Base-by-base conservation (phyloP, 2,888 invertebrate species). In the Tortrix viridana region DNA sequence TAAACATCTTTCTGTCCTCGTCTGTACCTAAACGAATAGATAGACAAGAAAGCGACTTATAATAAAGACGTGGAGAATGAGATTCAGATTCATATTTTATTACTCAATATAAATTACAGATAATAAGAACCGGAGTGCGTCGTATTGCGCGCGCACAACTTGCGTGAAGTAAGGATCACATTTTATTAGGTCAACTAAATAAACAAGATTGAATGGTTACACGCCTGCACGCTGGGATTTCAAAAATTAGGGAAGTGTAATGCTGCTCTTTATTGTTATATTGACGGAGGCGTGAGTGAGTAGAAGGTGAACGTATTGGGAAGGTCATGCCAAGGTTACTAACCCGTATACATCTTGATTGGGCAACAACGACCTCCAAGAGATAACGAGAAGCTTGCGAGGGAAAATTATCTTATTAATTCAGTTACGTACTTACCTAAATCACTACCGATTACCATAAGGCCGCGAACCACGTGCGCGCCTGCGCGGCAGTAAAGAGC, bases 241-340 rank as follows among this genome's bases (percentile, higher is more conserved):
- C 12, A 46, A 32, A 23, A 46, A 46, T 38, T 18, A 47, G 48
- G 41, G 41, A 50, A 60, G 48, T 41, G 32, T 55, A 26, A 48
- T 52, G 26, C 26, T 44, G 22, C 5, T 32, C 9, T 54, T 49
- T 56, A 50, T 58, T 68, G 44, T 65, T 65, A 56, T 62, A 37
- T 59, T 41, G 50, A 63, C 23, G 65, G 64, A 65, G 60, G 68
- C 62, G 59, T 69, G 65, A 67, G 59, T 69, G 65, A 67, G 65
- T 68, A 58, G 57, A 66, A 48, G 69, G 80, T 79, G 82, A 84
- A 81, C 78, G 79, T 79, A 75, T 79, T 77, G 73, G 75, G 80
- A 82, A 85, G 85, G 82, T 81, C 75, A 72, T 55, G 68, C 64
- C 80, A 82, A 83, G 85, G 84, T 77, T 52, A 20, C 20, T 47